Conservation (phyloP, 2,888 invertebrate species). For the Eupithecia dodoneata region DNA sequence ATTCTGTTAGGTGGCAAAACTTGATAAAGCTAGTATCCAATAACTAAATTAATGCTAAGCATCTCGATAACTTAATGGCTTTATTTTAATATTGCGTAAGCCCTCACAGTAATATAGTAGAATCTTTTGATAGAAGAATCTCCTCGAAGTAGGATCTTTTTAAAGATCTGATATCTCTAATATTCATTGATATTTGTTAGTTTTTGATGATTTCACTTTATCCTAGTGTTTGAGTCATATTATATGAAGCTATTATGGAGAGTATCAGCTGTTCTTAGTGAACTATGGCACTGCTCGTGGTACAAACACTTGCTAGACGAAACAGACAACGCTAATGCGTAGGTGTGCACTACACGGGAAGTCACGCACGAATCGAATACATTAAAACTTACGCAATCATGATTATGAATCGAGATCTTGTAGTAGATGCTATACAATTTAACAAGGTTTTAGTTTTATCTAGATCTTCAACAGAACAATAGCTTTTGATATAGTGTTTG, state of each 20-base stretch:
- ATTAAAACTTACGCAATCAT: conserved; percentile 50
- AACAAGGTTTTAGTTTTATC: conserved; percentile 1
- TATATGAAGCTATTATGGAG: neutral
- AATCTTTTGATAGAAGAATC: too few relatives aligned
- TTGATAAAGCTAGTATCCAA: neutral
- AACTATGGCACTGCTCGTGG: conserved; percentile 53
- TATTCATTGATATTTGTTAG: too few relatives aligned
- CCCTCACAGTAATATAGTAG: too few relatives aligned
- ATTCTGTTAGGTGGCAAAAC: neutral
- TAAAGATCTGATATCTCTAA: too few relatives aligned
- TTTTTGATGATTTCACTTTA: too few relatives aligned
- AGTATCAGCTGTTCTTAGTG: conserved; percentile 17
- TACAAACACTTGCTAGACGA: conserved; percentile 52
- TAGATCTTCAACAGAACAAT: neutral
- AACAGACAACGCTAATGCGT: conserved; percentile 50
- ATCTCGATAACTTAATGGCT: neutral
- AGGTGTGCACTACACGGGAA: conserved; percentile 39
- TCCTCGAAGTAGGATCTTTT: too few relatives aligned
- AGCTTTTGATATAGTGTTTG: conserved; percentile 5
- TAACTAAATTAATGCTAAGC: neutral
- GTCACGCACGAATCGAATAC: conserved; percentile 58
- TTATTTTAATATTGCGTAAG: too few relatives aligned
- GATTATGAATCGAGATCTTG: conserved; percentile 3
- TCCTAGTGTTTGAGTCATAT: neutral
- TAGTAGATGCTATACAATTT: neutral